Conservation (phyloP, 37 sponge, comb jelly and placozoan genomes). For the Geodia barretti region DNA sequence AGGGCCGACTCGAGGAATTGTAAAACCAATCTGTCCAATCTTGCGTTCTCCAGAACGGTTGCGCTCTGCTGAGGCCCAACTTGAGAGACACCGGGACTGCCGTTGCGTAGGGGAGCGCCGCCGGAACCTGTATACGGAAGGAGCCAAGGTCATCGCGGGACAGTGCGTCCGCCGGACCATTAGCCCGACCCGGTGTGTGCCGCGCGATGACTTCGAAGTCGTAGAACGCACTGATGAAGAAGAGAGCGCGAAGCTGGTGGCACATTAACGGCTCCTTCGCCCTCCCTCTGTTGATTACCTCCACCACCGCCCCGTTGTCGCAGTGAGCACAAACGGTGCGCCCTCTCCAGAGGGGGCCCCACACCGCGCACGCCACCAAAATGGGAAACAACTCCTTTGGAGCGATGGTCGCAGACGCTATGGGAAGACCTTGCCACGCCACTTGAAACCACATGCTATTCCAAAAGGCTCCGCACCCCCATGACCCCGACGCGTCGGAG, state of each 20-base stretch:
- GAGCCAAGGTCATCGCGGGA: conserved; percentile 2
- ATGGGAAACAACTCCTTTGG: conserved; percentile 54
- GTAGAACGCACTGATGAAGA: conserved; percentile 26
- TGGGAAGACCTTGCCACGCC: conserved; percentile 8
- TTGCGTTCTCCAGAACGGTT: conserved; percentile 35
- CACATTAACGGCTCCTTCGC: conserved; percentile 33
- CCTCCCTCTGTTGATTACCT: conserved; percentile 8
- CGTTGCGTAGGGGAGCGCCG: background rate
- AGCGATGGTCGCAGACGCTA: conserved; percentile 14
- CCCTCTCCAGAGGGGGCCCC: conserved; percentile 48
- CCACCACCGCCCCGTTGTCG: conserved; percentile 54
- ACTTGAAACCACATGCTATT: conserved; percentile 34
- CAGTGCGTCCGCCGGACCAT: conserved; percentile 52
- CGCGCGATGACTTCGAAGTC: conserved; percentile 3
- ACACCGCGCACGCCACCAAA: conserved; percentile 41
- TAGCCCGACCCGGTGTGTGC: conserved; percentile 33
- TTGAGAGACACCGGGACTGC: background rate
- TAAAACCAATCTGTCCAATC: conserved; percentile 20
- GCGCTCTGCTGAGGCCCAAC: background rate
- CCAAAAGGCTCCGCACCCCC: conserved; percentile 52
- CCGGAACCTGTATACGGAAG: conserved; percentile 2
- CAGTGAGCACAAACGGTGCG: conserved; percentile 5
- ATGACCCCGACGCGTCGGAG: conserved; percentile 41
- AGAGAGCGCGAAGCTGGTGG: conserved; percentile 48
- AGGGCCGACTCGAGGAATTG: conserved; percentile 14